These are phyloP conservation scores for Coregonus suidteri DNA, from an alignment of 2,797 vertebrate species.

Conservation along the genomic window DNA sequence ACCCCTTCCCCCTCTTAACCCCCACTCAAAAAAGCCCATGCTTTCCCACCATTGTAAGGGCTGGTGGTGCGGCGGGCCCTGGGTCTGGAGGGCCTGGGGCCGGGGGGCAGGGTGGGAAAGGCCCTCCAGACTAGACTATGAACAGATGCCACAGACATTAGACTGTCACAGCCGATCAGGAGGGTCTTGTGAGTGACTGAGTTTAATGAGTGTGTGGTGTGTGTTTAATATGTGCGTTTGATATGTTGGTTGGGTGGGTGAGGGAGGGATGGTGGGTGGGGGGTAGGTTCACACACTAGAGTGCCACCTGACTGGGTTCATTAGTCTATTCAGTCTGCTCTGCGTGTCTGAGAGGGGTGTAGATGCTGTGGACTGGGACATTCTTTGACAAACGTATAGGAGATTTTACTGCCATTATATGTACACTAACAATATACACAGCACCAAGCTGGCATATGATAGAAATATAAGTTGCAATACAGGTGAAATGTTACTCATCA, in stretches of 20 bases:
- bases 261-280: slow-evolving; percentile 45
- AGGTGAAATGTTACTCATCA: background rate
- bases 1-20: slow-evolving; percentile 66
- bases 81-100: slow-evolving; percentile 66
- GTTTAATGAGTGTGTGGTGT: slow-evolving; percentile 85
- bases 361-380: slow-evolving; percentile 58
- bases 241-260: slow-evolving; percentile 75
- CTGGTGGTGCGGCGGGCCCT: slow-evolving; percentile 69
- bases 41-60: slow-evolving; percentile 92
- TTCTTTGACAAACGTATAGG: slow-evolving; percentile 49
- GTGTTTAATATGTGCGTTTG: slow-evolving; percentile 56
- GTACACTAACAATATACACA: background rate
- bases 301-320: slow-evolving; percentile 88
- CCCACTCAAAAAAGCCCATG: slow-evolving; percentile 76
- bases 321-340: slow-evolving; percentile 86
- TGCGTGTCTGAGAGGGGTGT: slow-evolving; percentile 89
- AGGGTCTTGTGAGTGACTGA: slow-evolving; percentile 84
- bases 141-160: slow-evolving; percentile 99
- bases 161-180: slow-evolving; percentile 81
- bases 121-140: slow-evolving; percentile 83
- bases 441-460: background rate
- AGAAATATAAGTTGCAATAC: background rate
- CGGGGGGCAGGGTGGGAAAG: slow-evolving; percentile 82
- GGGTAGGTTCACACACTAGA: slow-evolving; percentile 43
- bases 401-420: slow-evolving; percentile 52